Conservation (phyloP, 2,888 invertebrate species). For the Rotaria magnacalcarata region DNA sequence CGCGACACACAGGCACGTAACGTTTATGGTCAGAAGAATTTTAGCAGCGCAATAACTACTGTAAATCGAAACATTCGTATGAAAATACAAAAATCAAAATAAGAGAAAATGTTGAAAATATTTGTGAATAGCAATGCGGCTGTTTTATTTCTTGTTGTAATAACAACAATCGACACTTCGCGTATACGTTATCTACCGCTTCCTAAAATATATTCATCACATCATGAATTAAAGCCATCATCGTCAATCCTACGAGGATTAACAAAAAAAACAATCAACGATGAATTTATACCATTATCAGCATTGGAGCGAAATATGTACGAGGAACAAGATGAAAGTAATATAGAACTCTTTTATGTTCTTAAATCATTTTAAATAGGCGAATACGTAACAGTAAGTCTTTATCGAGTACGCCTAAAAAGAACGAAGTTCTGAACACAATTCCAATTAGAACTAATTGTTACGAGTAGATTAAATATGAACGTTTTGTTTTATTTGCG, state of each 20-base stretch:
- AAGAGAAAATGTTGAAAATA: not conserved
- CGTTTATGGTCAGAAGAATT: not conserved
- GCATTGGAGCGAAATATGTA: not conserved
- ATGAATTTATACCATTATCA: not conserved
- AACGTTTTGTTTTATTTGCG: no score
- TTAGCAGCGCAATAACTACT: not conserved
- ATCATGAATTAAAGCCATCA: not conserved
- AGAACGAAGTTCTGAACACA: no score
- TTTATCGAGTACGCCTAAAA: no score
- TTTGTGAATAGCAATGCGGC: not conserved
- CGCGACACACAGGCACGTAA: not conserved
- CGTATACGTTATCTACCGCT: not conserved
- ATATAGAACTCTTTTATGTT: not conserved
- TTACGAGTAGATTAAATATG: no score
- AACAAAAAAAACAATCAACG: not conserved
- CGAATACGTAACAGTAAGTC: no score
- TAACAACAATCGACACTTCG: not conserved
- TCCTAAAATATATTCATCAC: not conserved
- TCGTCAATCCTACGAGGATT: not conserved
- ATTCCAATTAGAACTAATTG: no score
- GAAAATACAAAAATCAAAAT: not conserved
- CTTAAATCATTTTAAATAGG: no score
- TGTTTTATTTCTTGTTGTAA: not conserved
- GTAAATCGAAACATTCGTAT: not conserved
- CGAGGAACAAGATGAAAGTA: not conserved